Percentiles rank a stretch among this genome's conserved stretches.
Conservation (phyloP, 2,888 invertebrate genomes). For the Tenthredo scrophulariae region DNA sequence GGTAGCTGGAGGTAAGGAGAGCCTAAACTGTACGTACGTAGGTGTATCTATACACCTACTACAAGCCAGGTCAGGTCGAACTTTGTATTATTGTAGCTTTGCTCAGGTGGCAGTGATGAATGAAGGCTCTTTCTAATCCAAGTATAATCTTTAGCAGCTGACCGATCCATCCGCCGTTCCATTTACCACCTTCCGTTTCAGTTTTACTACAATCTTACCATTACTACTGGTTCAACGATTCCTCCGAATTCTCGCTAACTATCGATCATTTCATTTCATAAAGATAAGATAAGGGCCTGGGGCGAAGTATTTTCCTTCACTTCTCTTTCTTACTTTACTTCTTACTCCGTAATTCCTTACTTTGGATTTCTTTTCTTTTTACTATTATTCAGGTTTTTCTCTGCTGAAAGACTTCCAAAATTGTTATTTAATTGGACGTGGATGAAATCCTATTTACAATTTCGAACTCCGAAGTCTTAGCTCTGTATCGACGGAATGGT, state of each 20-base stretch:
- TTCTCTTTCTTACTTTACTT: neutral
- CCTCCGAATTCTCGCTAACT: neutral
- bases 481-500: conserved; percentile 23
- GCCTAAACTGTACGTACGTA: neutral
- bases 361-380: neutral
- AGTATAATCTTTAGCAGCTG: conserved; percentile 35
- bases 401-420: neutral
- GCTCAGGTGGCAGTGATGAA: conserved; percentile 44
- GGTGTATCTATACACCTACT: neutral
- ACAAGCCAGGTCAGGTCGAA: neutral
- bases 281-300: neutral
- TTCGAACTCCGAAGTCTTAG: neutral
- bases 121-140: conserved; percentile 33
- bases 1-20: neutral
- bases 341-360: too few relatives aligned
- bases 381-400: neutral
- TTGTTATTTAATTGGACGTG: neutral
- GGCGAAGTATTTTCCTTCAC: neutral
- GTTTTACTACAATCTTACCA: neutral
- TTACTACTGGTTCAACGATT: neutral
- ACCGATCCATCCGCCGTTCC: conserved; percentile 37
- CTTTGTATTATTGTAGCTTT: conserved; percentile 35
- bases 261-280: neutral
- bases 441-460: conserved; percentile 23
- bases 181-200: conserved; percentile 19